Percentiles rank a stretch among this genome's conserved stretches.
phyloP scores from a whole-genome alignment of 23 tunicate species.

The Styela plicata region DNA sequence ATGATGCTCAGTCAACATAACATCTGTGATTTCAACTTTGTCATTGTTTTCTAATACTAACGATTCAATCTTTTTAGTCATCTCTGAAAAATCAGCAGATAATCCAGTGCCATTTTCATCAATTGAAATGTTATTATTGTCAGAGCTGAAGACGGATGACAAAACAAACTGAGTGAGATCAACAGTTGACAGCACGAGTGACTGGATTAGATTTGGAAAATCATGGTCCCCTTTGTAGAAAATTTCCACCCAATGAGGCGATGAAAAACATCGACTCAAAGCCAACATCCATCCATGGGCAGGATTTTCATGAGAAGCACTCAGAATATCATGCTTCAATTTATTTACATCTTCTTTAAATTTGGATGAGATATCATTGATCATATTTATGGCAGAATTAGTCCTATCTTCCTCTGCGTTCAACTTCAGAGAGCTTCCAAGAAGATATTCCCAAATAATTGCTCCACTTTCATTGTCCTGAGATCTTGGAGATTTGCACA shows the following conservation, averaged over 20 bases:
- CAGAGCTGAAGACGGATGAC: slow-evolving; percentile 45
- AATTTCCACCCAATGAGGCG: not conserved
- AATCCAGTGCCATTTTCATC: slow-evolving; percentile 31
- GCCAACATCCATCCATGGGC: slow-evolving; percentile 62
- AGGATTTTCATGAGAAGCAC: slow-evolving; percentile 29
- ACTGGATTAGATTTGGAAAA: not conserved
- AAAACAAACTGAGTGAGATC: slow-evolving; percentile 36
- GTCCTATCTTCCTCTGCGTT: not conserved
- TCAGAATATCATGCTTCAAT: slow-evolving; percentile 17
- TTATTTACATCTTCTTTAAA: not conserved
- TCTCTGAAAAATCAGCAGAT: slow-evolving; percentile 23
- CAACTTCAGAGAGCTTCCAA: not conserved
- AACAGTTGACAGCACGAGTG: not conserved
- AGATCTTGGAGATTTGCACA: slow-evolving; percentile 35
- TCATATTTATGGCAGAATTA: not conserved
- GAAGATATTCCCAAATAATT: slow-evolving; percentile 13
- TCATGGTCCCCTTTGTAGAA: not conserved
- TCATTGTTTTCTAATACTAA: not conserved
- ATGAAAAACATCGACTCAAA: slow-evolving; percentile 19
- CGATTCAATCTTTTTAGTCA: slow-evolving; percentile 13
- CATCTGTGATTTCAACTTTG: not conserved
- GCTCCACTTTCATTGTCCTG: slow-evolving; percentile 57
- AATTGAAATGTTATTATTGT: not conserved
- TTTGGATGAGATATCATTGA: not conserved
- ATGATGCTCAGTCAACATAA: slow-evolving; percentile 45